Base-by-base conservation (phyloP, 2,888 invertebrate species). In the Uropetala carovei region DNA sequence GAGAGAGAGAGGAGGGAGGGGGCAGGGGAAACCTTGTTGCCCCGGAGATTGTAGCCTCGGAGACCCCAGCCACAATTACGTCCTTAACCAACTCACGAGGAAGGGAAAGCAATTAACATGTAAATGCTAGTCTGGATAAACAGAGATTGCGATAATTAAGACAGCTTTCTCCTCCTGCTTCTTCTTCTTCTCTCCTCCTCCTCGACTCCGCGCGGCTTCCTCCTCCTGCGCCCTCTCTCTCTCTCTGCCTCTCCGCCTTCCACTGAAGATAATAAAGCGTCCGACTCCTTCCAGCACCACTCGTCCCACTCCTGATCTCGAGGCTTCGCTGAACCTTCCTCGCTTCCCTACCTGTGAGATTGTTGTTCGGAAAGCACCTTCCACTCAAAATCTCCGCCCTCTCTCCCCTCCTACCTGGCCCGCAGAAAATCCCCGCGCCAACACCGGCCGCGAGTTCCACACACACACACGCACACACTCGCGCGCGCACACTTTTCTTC, bases 61-160 rank as follows among this genome's bases (percentile, higher is more conserved):
- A 89, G 89, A 89, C 64, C 64, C 89, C 43, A 58, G 84, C 84
- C 85, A 18, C 85, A 56, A 56, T 58, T 58, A n/a, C 85, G 14
- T 56, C 86, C 60, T 30, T 64, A 64, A 86, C 86, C 86, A 60
- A 86, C 86, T 86, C 86, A 86, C 43, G 89, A 43, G 27, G 89
- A 89, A 89, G 89, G 89, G 89, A 89, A 89, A 89, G 89, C 89
- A 89, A 89, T 89, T 89, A 89, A 89, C 89, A 89, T 89, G 89
- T 89, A 89, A 89, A 89, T 89, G 89, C 89, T 68, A 89, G 89
- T 89, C 89, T 89, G 89, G 89, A 89, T 89, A 89, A 89, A 89
- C 89, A 89, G 89, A 89, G 89, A 89, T 89, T 89, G 89, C 56
- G 89, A 89, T 89, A 89, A 89, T 89, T 89, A 89, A 89, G 89